phyloP scores from a whole-genome alignment of 1,140 invertebrate genomes.

The Eufriesea mexicana region DNA sequence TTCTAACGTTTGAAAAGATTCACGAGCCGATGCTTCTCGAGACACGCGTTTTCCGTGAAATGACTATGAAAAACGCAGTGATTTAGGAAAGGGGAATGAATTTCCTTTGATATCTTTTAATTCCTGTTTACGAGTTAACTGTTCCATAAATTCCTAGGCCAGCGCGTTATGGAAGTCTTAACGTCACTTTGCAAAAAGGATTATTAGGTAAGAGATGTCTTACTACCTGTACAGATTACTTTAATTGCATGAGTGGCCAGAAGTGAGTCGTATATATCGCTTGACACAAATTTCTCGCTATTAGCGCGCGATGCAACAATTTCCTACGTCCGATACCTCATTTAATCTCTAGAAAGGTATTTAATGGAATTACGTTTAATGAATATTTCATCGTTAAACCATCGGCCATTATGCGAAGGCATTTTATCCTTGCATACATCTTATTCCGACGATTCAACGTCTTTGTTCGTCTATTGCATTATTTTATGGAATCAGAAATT shows the following conservation, averaged over 20 bases:
- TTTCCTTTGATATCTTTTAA: too few species aligned
- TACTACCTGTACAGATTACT: neutral
- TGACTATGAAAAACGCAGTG: too few species aligned
- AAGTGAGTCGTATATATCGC: neutral
- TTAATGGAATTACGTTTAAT: neutral
- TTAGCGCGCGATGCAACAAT: neutral
- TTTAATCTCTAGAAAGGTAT: neutral
- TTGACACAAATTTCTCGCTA: neutral
- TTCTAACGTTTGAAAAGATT: too few species aligned
- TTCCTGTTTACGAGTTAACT: neutral
- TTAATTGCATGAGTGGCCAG: neutral
- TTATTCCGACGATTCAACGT: too few species aligned
- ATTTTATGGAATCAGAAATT: too few species aligned
- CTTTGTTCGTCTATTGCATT: too few species aligned
- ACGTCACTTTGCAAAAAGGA: neutral
- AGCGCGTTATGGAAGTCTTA: neutral
- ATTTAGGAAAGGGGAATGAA: too few species aligned
- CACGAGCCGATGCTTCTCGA: too few species aligned
- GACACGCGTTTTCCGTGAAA: too few species aligned
- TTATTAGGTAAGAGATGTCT: neutral
- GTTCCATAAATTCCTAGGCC: neutral
- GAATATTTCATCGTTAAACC: neutral
- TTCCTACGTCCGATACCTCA: neutral
- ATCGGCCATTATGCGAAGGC: too few species aligned
- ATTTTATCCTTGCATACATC: too few species aligned